Conservation (phyloP, 2,797 vertebrate genomes). For the Psittacula derbiana region DNA sequence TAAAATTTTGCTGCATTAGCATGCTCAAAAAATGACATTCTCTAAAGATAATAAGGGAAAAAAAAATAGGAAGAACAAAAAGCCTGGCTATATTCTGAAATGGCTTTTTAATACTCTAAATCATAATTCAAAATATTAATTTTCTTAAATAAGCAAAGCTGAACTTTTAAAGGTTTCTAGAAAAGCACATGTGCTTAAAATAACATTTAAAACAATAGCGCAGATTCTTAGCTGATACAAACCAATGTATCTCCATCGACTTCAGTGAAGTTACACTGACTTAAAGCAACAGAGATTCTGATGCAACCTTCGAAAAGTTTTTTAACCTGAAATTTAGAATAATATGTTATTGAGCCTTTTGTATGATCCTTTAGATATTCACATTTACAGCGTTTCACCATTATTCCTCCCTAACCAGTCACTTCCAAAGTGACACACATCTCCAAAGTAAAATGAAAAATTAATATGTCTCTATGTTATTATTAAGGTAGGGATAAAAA, state of each 20-base stretch:
- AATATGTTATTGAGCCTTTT: background rate
- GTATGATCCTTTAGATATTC: background rate
- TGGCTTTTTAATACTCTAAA: background rate
- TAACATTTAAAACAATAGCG: background rate
- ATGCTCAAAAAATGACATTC: background rate
- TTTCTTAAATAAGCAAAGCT: conserved; percentile 32
- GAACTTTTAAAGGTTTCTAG: conserved; percentile 14
- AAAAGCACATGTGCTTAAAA: background rate
- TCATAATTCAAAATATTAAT: conserved; percentile 25
- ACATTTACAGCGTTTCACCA: background rate
- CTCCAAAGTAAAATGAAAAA: background rate
- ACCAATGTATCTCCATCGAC: background rate
- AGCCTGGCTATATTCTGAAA: conserved; percentile 13
- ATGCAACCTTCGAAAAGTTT: background rate
- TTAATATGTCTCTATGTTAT: background rate
- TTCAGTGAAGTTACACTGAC: background rate
- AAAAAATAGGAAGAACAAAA: conserved; percentile 22
- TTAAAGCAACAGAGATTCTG: background rate
- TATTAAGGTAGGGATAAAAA: background rate
- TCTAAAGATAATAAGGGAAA: conserved; percentile 10
- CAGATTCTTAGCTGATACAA: background rate
- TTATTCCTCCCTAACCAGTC: background rate
- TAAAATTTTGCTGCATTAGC: conserved; percentile 24
- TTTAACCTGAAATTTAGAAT: background rate
- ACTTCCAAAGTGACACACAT: background rate